Conservation (phyloP, 2,888 invertebrate genomes). For the Andrena trimmerana region DNA sequence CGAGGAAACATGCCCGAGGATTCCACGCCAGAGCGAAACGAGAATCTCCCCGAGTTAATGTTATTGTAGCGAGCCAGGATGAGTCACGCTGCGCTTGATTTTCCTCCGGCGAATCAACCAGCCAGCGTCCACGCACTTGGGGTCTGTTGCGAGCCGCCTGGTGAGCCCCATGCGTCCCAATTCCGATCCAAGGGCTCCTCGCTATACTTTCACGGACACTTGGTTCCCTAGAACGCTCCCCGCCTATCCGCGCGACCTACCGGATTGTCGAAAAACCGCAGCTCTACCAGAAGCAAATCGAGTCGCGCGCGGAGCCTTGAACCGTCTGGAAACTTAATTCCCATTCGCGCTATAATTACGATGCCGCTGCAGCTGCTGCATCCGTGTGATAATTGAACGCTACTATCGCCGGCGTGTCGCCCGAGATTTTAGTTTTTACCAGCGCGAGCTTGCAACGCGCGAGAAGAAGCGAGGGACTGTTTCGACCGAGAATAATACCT, state of each 20-base stretch:
- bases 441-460: too few relatives aligned
- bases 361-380: slow-evolving; percentile 5
- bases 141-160: neutral
- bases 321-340: slow-evolving; percentile 27
- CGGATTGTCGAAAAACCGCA: neutral
- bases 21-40: neutral
- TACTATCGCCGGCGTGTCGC: neutral
- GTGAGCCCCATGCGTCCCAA: too few relatives aligned
- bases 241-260: neutral
- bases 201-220: neutral
- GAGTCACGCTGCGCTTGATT: slow-evolving; percentile 56
- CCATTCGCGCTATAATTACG: slow-evolving; percentile 23
- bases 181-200: neutral
- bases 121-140: slow-evolving; percentile 28
- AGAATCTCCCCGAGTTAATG: slow-evolving; percentile 21
- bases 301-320: slow-evolving; percentile 25
- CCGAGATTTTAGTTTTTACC: neutral
- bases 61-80: slow-evolving; percentile 29
- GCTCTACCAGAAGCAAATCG: neutral
- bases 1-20: neutral
- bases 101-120: slow-evolving; percentile 45
- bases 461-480: too few relatives aligned
- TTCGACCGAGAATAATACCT: too few relatives aligned
- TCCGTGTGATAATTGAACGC: slow-evolving; percentile 10
- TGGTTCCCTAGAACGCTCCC: too few relatives aligned